Base-by-base conservation (phyloP, 2,113 vertebrate species). In the Pollachius pollachius region DNA sequence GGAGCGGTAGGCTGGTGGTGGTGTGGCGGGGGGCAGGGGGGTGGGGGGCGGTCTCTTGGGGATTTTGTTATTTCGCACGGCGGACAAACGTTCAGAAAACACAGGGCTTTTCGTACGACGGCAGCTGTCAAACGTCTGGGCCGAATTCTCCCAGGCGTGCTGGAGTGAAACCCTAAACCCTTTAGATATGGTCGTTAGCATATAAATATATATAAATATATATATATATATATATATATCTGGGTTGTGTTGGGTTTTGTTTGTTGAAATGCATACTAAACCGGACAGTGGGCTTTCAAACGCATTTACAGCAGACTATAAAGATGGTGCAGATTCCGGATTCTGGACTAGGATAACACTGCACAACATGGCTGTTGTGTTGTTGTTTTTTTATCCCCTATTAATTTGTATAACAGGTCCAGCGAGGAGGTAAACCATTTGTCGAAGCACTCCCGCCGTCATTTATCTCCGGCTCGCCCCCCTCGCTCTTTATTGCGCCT, bases 381-480 rank as follows among this genome's bases (percentile, higher is more conserved):
- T 23, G 5, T 75, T 80, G 81, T 84, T 85, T 78, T 84, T 82
- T 41, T 41, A 8, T 11, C 37, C 11, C 41, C 41, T 86, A 88
- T 89, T 81, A 79, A 88, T 89, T 86, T 86, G 79, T 78, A 75
- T 85, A 85, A 88, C 81, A 87, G 81, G 85, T 76, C 67, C 68
- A 74, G 81, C 74, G 81, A 82, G 81, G 77, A 79, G 81, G 83
- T 9, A 48, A 48, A 73, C 79, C 74, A 83, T 81, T 82, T 79
- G 73, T 83, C 74, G 65, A 71, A 83, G 83, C 83, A 66, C 81
- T 48, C 80, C 72, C 41, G 17, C 61, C 60, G 75, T 64, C 30
- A 9, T 72, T 67, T 70, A 69, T 61, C 30, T 16, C 61, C 66
- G 11, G 13, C 37, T 34, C 30, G 30, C 30, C 54, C 64, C 52